Evolutionary conservation across 2,888 invertebrate genomes (phyloP), one percentile per base, ranked within the genome.

Genomic region (Pachymerium ferrugineum): DNA sequence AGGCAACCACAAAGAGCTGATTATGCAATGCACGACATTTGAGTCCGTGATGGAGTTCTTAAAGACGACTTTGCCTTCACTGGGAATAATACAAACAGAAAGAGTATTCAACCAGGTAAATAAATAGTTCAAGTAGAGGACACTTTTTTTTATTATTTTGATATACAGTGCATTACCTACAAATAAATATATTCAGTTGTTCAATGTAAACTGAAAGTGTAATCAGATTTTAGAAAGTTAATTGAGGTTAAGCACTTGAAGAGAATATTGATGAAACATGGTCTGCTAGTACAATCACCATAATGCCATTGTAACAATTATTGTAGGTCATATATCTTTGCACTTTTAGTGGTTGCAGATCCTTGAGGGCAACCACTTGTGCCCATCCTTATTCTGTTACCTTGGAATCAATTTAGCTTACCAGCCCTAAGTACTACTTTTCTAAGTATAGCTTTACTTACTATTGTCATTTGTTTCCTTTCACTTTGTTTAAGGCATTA

Each of bases 31-130:
- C 78, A 91, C 92, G 78, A 92, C 91, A 77, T 96, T 97, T 80
- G 97, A 98, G 80, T 90, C 92, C 78, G 92, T 95, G 0, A 96
- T 97, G 85, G 93, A 94, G 79, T 97, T 93, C 79, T 85, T 97
- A 25, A 97, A 97, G 82, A 89, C 89, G 85, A 88, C 83, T 1
- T 78, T 86, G 73, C 85, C 82, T n/a, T 81, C 82, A 42, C 82
- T 85, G 80, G 82, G 83, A 68, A 81, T 83, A 74, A 81, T 82
- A 19, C 83, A 85, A 78, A 83, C 94, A 84, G 92, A 93, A 78
- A 87, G 89, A 77, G 89, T 96, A 16, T 90, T 97, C 88, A 93
- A 91, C 81, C 89, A 90, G 85, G 94, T 92, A 79, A 78, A 79
- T 3, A 77, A 67, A 69, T 62, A 22, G 25, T 62, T 62, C 22